Conservation (phyloP, 2,888 invertebrate genomes). For the Latrodectus hesperus region DNA sequence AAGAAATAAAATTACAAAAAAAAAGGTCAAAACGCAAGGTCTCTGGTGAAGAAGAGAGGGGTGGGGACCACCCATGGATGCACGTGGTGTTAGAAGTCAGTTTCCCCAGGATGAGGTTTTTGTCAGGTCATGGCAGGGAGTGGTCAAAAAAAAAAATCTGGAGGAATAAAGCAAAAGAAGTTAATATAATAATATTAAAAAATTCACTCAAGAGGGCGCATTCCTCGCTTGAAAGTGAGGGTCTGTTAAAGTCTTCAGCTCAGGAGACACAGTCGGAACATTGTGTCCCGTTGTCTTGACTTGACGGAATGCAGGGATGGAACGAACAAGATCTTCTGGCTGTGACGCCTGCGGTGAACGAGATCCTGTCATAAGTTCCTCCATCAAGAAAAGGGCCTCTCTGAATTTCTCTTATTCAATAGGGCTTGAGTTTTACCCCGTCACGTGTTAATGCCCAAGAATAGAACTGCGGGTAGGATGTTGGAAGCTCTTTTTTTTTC, state of each 20-base stretch:
- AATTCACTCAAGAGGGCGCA: conserved; percentile 32
- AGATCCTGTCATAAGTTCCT: conserved; percentile 53
- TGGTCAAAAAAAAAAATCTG: conserved; percentile 29
- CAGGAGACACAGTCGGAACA: conserved; percentile 50
- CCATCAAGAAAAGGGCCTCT: conserved; percentile 9
- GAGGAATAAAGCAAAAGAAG: conserved; percentile 16
- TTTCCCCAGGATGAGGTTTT: conserved; percentile 18
- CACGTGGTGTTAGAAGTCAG: conserved; percentile 35
- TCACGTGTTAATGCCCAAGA: conserved; percentile 2
- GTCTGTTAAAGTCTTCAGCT: conserved; percentile 51
- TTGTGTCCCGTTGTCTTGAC: conserved; percentile 48
- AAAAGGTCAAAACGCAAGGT: conserved; percentile 41
- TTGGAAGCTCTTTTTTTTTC: background rate
- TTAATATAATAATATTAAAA: conserved; percentile 64
- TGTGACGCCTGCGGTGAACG: conserved; percentile 56
- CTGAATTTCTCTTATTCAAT: conserved; percentile 28
- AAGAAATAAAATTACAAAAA: background rate
- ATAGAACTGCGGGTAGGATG: background rate
- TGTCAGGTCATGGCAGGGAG: conserved; percentile 59
- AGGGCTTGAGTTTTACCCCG: conserved; percentile 9
- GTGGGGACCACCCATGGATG: conserved; percentile 63
- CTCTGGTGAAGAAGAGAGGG: conserved; percentile 13
- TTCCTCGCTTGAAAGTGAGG: conserved; percentile 51
- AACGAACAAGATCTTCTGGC: conserved; percentile 54
- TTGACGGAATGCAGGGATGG: conserved; percentile 65